A percentile compares a stretch with the other conserved stretches of the same genome.
Evolutionary conservation across 2,113 vertebrate species (phyloP).

Genomic region (Macrotus californicus): DNA sequence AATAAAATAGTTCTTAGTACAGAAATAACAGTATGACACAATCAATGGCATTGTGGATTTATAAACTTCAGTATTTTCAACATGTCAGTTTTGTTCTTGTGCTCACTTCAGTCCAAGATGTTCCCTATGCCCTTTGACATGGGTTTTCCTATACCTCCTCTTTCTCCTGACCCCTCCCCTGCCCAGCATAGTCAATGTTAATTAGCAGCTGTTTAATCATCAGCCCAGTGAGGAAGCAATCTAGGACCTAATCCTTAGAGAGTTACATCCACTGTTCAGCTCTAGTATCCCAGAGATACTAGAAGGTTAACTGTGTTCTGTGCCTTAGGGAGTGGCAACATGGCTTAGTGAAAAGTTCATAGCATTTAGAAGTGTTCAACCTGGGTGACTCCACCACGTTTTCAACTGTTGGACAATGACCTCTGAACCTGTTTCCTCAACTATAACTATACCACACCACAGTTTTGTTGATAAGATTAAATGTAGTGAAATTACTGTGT

Average conservation of each 20-base stretch:
- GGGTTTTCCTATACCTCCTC: not conserved
- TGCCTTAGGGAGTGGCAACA: not conserved
- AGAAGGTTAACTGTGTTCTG: not conserved
- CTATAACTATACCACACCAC: not conserved
- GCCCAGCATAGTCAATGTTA: not conserved
- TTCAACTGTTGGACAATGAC: not conserved
- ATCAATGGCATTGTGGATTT: not conserved
- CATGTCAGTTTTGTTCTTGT: not conserved
- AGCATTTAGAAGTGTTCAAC: not conserved
- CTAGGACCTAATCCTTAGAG: not conserved
- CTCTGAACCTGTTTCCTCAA: not conserved
- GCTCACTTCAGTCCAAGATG: not conserved
- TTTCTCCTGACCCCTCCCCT: not conserved
- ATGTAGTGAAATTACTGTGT: not conserved
- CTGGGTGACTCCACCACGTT: not conserved
- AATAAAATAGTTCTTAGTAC: conserved; percentile 1
- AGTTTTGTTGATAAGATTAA: not conserved
- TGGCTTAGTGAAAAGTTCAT: not conserved
- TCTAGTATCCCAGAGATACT: conserved; percentile 44
- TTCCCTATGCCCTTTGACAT: not conserved
- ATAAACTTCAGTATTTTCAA: not conserved
- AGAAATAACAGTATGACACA: not conserved
- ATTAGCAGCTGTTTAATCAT: conserved; percentile 56
- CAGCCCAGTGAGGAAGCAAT: not conserved
- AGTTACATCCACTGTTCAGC: not conserved